Evolutionary conservation across 2,113 vertebrate genomes (phyloP).

Genomic region (Takifugu flavidus): DNA sequence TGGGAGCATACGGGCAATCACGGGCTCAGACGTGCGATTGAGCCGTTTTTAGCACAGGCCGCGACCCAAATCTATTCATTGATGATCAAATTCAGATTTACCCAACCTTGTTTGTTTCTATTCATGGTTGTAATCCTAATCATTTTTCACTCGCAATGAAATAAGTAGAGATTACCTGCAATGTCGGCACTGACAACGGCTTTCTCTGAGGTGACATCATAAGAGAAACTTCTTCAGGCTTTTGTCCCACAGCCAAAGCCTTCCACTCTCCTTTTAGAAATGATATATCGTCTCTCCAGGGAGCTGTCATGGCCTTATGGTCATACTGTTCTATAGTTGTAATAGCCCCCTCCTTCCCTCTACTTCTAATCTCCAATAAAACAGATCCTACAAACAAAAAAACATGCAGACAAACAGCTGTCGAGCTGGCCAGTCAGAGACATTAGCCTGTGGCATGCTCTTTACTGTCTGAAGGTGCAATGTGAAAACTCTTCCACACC

Average conservation of each 20-base stretch:
- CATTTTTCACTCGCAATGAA: constrained; percentile 19
- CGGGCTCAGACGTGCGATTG: constrained; percentile 27
- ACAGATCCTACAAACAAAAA: constrained; percentile 52
- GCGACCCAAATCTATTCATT: constrained; percentile 12
- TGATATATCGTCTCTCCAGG: constrained; percentile 73
- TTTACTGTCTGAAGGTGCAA: constrained; percentile 46
- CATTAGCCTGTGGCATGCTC: constrained; percentile 58
- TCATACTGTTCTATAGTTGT: constrained; percentile 56
- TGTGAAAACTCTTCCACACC: constrained; percentile 45
- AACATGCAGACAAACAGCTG: constrained; percentile 58
- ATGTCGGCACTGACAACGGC: constrained; percentile 56
- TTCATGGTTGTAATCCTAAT: constrained; percentile 7
- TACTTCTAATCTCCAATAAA: constrained; percentile 73
- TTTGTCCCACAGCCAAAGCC: constrained; percentile 69
- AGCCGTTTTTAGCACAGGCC: constrained; percentile 10
- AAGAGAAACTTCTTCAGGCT: constrained; percentile 66
- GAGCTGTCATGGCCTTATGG: constrained; percentile 67
- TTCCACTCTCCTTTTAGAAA: constrained; percentile 56
- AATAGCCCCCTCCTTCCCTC: constrained; percentile 30
- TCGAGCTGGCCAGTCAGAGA: constrained; percentile 62
- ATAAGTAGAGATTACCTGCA: constrained; percentile 34
- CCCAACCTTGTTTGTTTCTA: constrained; percentile 24
- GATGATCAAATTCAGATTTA: constrained; percentile 9
- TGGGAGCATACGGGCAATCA: constrained; percentile 52
- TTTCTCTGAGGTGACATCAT: constrained; percentile 68